These are phyloP conservation scores for Lagodon rhomboides DNA, from an alignment of 2,797 vertebrate genomes.

Conservation along the genomic window DNA sequence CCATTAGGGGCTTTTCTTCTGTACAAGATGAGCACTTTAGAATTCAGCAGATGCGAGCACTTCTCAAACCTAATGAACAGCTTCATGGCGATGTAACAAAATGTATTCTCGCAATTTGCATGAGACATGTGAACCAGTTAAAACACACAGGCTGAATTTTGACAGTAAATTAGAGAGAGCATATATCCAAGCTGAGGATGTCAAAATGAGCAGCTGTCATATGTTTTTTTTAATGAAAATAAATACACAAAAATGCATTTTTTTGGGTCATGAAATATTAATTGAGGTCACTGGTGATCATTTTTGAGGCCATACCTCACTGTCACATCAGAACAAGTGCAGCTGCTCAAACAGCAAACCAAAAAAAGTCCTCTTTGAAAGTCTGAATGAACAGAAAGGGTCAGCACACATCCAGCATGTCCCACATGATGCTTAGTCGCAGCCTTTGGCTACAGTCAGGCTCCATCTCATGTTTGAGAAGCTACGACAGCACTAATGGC, in stretches of 20 bases:
- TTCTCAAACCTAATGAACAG: not conserved
- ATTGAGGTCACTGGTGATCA: not conserved
- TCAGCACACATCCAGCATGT: slow-evolving; percentile 2
- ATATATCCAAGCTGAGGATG: not conserved
- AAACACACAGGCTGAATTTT: not conserved
- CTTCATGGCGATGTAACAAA: not conserved
- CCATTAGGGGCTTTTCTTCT: not conserved
- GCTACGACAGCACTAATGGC: slow-evolving; percentile 28
- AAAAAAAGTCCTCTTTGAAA: not conserved
- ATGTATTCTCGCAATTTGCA: slow-evolving; percentile 15
- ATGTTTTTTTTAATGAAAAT: not conserved
- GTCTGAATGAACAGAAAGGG: slow-evolving; percentile 27
- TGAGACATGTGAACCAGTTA: not conserved
- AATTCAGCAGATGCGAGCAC: slow-evolving; percentile 13
- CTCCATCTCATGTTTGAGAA: slow-evolving; percentile 39
- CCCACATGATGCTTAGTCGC: not conserved
- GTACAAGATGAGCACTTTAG: not conserved
- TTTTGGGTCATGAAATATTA: not conserved
- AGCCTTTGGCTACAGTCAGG: slow-evolving; percentile 25
- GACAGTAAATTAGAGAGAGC: not conserved
- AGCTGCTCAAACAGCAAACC: not conserved
- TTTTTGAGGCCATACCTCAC: not conserved
- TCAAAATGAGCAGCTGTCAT: not conserved
- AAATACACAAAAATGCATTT: not conserved
- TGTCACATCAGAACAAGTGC: not conserved